Conservation (phyloP, 92 coral and sea anemone species). For the Desmophyllum pertusum region DNA sequence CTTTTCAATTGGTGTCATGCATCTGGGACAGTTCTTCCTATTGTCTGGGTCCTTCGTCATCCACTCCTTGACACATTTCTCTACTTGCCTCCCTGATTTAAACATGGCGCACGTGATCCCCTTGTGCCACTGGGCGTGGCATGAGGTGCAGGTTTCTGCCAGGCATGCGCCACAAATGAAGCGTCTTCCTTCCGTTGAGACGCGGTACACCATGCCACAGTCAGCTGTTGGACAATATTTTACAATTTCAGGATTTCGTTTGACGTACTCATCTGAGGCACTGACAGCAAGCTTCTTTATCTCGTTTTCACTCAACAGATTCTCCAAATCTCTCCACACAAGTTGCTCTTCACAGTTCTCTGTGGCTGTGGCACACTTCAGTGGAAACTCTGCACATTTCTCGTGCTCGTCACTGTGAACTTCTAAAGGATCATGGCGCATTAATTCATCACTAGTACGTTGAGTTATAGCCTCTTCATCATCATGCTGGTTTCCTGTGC, state of each 20-base stretch:
- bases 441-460: neutral
- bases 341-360: conserved; percentile 68
- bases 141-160: conserved; percentile 71
- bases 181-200: conserved; percentile 63
- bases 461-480: neutral
- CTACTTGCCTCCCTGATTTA: conserved; percentile 57
- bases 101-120: conserved; percentile 82
- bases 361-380: conserved; percentile 63
- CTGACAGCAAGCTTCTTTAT: conserved; percentile 36
- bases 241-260: conserved; percentile 58
- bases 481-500: neutral
- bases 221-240: conserved; percentile 87
- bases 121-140: conserved; percentile 78
- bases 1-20: conserved; percentile 75
- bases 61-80: conserved; percentile 58
- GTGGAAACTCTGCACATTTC: conserved; percentile 74
- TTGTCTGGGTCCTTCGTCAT: conserved; percentile 55
- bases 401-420: conserved; percentile 34
- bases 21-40: conserved; percentile 81
- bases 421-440: neutral
- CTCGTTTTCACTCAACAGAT: conserved; percentile 54
- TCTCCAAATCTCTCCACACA: conserved; percentile 63
- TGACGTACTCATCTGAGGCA: conserved; percentile 58
- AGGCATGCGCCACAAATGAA: conserved; percentile 77
- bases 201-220: conserved; percentile 87